Percentiles rank a stretch among this genome's conserved stretches.
Conservation (phyloP, 2,797 vertebrate species). For the Manis pentadactyla region DNA sequence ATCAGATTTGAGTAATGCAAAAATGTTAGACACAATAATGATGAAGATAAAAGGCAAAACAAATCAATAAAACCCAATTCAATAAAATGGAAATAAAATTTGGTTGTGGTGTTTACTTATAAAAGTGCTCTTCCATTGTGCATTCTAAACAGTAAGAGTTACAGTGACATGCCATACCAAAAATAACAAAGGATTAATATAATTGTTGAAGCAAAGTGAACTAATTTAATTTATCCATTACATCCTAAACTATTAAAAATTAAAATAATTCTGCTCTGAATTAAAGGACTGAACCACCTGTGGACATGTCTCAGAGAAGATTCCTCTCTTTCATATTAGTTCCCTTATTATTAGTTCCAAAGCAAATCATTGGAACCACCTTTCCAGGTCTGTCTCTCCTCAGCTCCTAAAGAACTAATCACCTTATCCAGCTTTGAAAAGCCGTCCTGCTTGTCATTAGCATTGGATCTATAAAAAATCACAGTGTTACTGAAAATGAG, state of each 20-base stretch:
- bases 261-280: slow-evolving; percentile 2
- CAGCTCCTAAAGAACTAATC: background rate
- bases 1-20: background rate
- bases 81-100: slow-evolving; percentile 11
- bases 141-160: slow-evolving; percentile 11
- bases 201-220: slow-evolving; percentile 30
- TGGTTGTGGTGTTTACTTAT: background rate
- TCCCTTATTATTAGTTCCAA: background rate
- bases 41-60: background rate
- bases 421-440: background rate
- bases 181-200: background rate
- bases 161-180: background rate
- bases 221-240: slow-evolving; percentile 24
- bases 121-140: background rate
- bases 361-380: background rate
- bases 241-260: background rate
- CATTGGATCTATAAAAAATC: background rate
- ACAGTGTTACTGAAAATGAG: background rate
- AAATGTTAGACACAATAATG: background rate
- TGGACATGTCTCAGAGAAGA: background rate
- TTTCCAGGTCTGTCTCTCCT: background rate
- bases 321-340: background rate
- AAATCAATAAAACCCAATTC: background rate
- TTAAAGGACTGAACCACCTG: background rate
- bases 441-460: background rate